These are phyloP conservation scores for Hydropsyche betteni DNA, from an alignment of 2,888 invertebrate genomes.

Conservation along the genomic window DNA sequence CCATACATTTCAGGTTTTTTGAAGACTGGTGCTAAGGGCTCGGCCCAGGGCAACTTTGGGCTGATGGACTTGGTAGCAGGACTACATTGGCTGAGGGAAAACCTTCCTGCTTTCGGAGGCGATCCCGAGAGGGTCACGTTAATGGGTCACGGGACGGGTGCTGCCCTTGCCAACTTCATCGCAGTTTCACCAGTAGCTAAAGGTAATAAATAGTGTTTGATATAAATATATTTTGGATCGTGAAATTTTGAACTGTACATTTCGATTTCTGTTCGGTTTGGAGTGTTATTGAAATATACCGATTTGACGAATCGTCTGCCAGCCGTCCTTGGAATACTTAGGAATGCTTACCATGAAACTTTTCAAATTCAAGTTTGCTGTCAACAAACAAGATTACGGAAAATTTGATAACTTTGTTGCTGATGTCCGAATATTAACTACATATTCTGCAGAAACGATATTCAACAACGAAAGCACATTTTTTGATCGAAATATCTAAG, in stretches of 20 bases:
- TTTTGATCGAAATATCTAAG: too few relatives aligned
- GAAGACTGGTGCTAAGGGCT: conserved; percentile 88
- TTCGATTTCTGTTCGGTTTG: not conserved
- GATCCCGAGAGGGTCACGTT: conserved; percentile 92
- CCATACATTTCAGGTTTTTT: conserved; percentile 75
- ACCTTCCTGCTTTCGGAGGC: conserved; percentile 94
- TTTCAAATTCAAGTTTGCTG: conserved; percentile 18
- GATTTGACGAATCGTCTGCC: too few relatives aligned
- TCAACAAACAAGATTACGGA: not conserved
- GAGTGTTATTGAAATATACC: too few relatives aligned
- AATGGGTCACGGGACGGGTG: conserved; percentile 96
- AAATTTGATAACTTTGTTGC: conserved; percentile 1
- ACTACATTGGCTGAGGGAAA: conserved; percentile 95
- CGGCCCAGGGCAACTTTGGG: conserved; percentile 91
- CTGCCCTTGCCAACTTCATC: conserved; percentile 94
- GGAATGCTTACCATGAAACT: not conserved
- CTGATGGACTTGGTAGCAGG: conserved; percentile 94
- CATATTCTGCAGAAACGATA: too few relatives aligned
- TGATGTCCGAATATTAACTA: not conserved
- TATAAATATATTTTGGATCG: not conserved
- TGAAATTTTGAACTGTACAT: not conserved
- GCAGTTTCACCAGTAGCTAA: conserved; percentile 94
- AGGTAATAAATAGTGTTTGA: conserved; percentile 68
- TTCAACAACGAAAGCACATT: too few relatives aligned
- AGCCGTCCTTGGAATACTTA: not conserved